These are phyloP conservation scores for Neodiprion pinetum DNA, from an alignment of 1,140 invertebrate species.

Conservation along the genomic window DNA sequence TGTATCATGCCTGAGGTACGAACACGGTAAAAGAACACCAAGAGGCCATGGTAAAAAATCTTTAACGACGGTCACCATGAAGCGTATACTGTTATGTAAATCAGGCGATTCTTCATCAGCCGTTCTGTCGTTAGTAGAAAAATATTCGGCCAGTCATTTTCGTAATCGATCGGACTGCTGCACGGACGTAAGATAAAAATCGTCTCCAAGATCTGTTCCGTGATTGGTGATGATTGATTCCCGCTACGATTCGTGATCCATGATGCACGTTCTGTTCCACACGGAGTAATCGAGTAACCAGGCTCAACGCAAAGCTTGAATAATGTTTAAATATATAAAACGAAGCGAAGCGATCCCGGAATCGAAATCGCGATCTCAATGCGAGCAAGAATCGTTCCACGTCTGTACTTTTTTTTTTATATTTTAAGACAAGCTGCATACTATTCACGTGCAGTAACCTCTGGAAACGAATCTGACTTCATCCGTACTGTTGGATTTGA, in stretches of 20 bases:
- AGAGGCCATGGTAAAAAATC: not conserved
- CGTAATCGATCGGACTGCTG: not conserved
- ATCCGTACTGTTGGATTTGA: not conserved
- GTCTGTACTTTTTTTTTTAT: not conserved
- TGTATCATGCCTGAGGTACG: not conserved
- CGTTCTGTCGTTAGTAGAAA: not conserved
- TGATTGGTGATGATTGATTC: not conserved
- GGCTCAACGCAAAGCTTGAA: not conserved
- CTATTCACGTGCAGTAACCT: not conserved
- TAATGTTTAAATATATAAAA: not conserved
- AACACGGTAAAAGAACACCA: not conserved
- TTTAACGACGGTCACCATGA: not conserved
- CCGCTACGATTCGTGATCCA: not conserved
- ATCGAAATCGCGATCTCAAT: not conserved
- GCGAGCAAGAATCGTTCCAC: not conserved
- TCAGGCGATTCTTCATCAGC: not conserved
- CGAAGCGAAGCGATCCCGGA: not conserved
- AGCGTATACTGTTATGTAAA: not conserved
- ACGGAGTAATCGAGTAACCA: not conserved
- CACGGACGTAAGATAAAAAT: not conserved
- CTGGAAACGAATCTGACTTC: not conserved
- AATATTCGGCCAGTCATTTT: constrained; percentile 2
- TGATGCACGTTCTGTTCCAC: not conserved
- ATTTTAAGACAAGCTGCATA: not conserved
- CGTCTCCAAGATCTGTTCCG: not conserved